phyloP scores from a whole-genome alignment of 2,113 vertebrate genomes.

The Passer montanus region DNA sequence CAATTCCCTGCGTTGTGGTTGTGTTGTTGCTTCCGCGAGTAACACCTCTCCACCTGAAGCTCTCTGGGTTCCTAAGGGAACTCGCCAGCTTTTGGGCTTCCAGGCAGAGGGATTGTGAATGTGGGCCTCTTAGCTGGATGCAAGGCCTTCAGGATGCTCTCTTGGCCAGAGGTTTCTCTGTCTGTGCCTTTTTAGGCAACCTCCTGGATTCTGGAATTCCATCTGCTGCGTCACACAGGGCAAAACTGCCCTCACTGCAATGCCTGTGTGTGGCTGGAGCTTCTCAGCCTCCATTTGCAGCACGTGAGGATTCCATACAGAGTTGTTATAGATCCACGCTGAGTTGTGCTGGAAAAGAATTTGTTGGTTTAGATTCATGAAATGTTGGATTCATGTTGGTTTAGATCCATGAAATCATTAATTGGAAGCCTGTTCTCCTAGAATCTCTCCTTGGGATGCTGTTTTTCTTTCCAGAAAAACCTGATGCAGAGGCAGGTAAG shows the following conservation, averaged over 20 bases:
- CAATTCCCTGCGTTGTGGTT: background rate
- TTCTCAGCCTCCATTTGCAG: background rate
- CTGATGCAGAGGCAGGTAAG: background rate
- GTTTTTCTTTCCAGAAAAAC: background rate
- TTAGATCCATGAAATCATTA: background rate
- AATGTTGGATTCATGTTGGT: background rate
- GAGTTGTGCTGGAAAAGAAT: background rate
- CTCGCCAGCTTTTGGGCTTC: fast-evolving
- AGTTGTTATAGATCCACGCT: background rate
- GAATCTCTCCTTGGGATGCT: background rate
- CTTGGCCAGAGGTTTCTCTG: background rate
- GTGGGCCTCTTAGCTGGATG: background rate
- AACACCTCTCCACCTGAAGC: background rate
- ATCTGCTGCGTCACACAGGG: background rate
- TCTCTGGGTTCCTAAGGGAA: background rate
- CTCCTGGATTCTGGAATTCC: background rate
- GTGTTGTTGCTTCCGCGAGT: background rate
- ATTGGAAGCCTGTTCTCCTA: background rate
- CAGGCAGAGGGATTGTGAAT: background rate
- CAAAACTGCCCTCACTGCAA: background rate
- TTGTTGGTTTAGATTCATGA: background rate
- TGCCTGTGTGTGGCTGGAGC: background rate
- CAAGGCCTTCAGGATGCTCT: background rate
- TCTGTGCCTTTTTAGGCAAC: background rate
- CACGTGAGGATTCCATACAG: background rate